Base-by-base conservation (phyloP, 2,113 vertebrate species). In the Murina feae region DNA sequence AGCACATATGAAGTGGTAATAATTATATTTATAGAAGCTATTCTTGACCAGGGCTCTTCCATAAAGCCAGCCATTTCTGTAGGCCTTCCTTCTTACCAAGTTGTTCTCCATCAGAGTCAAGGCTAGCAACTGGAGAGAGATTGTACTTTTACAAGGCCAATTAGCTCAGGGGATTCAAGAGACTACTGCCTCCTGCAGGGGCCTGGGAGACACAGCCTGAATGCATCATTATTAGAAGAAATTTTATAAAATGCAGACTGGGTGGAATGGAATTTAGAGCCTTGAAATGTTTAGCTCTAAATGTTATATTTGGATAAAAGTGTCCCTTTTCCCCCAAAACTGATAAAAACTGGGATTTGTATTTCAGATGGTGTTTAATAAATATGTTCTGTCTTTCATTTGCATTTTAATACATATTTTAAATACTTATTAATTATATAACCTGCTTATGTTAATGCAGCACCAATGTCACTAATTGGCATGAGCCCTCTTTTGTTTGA, bases 201-300 rank as follows among this genome's bases (percentile, higher is more conserved):
- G 10, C 69, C 65, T 71, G n/a, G 17, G 66, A 90, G 71, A 37
- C 17, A 80, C 21, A 75, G 83, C 68, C 14, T 86, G 71, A 88
- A 65, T 49, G 12, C 7, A 14, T 81, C 68, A 66, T 74, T 58
- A 13, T 92, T 80, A 80, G 21, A 69, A 23, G 81, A 53, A 6
- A n/a, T 76, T 84, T 94, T 78, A 87, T 10, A 86, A 96, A 84
- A 79, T 20, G 5, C 35, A 65, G 84, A 17, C 49, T 47, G 42
- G 32, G 25, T 83, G n/a, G n/a, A 69, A 93, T 76, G 10, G 2
- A 72, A 12, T 86, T 79, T 60, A n/a, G 37, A 88, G 28, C 13
- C 49, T 90, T 75, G 68, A 58, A 82, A 53, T 78, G 28, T 84
- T 88, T 78, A 63, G 58, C n/a, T 95, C 82, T 75, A 90, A 81